Conservation (phyloP, 2,797 vertebrate species). For the Characodon lateralis region DNA sequence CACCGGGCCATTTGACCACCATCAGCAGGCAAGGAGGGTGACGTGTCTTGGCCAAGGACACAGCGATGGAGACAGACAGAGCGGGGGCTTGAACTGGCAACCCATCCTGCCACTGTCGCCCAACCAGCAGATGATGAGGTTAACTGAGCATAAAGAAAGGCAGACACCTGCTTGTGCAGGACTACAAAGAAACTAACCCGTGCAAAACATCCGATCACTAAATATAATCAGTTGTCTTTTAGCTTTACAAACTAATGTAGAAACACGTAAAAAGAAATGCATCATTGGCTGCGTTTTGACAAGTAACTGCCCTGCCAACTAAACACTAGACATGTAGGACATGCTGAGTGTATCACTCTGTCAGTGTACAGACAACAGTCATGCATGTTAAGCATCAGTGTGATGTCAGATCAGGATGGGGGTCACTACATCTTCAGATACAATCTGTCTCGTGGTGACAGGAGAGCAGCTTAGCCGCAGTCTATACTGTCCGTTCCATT, state of each 20-base stretch:
- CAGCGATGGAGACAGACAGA: too few species aligned
- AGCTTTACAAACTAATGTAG: background rate
- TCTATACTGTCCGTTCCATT: slow-evolving; percentile 67
- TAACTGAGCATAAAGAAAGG: background rate
- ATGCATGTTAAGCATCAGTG: slow-evolving; percentile 25
- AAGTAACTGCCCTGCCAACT: slow-evolving; percentile 3
- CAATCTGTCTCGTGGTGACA: slow-evolving; percentile 55
- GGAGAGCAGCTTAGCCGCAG: slow-evolving; percentile 65
- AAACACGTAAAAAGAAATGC: accelerated
- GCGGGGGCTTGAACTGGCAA: too few species aligned
- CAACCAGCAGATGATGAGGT: background rate
- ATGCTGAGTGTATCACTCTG: slow-evolving; percentile 13
- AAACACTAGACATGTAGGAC: background rate
- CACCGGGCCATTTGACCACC: too few species aligned
- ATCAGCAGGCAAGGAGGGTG: too few species aligned
- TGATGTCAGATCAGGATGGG: slow-evolving; percentile 31
- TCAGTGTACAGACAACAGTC: background rate
- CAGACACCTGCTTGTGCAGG: too few species aligned
- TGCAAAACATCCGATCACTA: background rate
- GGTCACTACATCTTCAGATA: slow-evolving; percentile 41
- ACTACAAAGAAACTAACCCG: background rate
- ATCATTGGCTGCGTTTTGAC: background rate
- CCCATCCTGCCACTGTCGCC: too few species aligned
- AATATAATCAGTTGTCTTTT: background rate
- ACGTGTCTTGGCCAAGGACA: too few species aligned